Percentiles rank a stretch among this genome's conserved stretches.
Conservation (phyloP, 2,797 vertebrate species). For the Bradypodion pumilum region DNA sequence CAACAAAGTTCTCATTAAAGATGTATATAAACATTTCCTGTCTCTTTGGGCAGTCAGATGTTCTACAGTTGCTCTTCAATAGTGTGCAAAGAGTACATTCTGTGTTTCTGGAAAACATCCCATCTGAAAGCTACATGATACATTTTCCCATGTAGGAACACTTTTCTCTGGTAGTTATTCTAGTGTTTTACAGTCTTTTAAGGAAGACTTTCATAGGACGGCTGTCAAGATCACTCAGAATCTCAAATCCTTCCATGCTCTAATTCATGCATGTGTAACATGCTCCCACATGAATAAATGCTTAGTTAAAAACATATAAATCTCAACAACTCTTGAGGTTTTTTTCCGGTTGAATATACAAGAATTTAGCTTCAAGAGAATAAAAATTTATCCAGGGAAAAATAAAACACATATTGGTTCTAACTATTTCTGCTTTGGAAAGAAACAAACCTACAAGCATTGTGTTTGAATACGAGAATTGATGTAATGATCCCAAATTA, state of each 20-base stretch:
- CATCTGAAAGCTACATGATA: not conserved
- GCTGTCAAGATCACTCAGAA: not conserved
- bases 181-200: not conserved
- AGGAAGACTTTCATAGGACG: not conserved
- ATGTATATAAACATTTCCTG: not conserved
- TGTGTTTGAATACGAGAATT: not conserved
- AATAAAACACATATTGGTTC: not conserved
- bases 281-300: not conserved
- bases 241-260: not conserved
- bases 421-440: no score
- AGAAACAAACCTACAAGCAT: not conserved
- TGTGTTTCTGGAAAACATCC: not conserved
- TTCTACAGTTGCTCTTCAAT: conserved; percentile 10
- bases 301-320: not conserved
- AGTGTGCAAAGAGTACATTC: conserved; percentile 12
- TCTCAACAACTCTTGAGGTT: not conserved
- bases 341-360: not conserved
- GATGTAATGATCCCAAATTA: no score
- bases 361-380: not conserved
- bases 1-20: conserved; percentile 1
- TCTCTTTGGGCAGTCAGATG: not conserved
- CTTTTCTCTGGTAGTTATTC: not conserved
- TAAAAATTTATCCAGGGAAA: not conserved
- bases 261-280: not conserved
- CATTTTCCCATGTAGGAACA: not conserved